Evolutionary conservation across 2,888 invertebrate genomes (phyloP).

Genomic region (Leucania comma): DNA sequence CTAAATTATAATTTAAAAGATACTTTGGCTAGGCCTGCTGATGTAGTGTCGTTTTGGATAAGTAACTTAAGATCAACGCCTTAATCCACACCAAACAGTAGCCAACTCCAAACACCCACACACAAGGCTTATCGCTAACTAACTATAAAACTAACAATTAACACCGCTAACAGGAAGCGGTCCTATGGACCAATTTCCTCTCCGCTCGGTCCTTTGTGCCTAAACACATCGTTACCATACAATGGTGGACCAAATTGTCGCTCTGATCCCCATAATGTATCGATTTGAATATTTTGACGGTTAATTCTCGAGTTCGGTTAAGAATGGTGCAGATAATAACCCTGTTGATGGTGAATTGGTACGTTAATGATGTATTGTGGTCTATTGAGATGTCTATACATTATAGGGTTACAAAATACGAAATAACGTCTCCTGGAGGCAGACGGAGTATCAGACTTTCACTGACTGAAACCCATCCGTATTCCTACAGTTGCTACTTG

Average conservation of each 20-base stretch:
- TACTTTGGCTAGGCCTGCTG: no score
- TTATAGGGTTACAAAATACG: no score
- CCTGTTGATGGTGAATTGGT: slow-evolving; percentile 55
- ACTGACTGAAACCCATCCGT: no score
- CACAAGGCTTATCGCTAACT: slow-evolving; percentile 38
- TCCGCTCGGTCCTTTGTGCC: slow-evolving; percentile 69
- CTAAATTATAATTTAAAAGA: no score
- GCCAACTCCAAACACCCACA: slow-evolving; percentile 11
- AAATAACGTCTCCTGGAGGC: no score
- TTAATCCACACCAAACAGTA: slow-evolving; percentile 1
- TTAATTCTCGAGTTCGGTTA: slow-evolving; percentile 56
- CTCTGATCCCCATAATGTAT: slow-evolving; percentile 68
- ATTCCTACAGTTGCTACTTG: no score
- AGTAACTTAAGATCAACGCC: no score
- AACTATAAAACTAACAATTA: slow-evolving; percentile 66
- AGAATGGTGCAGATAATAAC: slow-evolving; percentile 46
- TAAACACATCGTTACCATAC: slow-evolving; percentile 76
- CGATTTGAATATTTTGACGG: slow-evolving; percentile 71
- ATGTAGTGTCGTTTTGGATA: not conserved
- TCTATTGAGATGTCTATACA: slow-evolving; percentile 26
- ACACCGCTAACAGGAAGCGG: slow-evolving; percentile 66
- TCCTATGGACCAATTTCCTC: slow-evolving; percentile 75
- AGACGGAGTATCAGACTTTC: no score
- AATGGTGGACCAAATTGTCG: slow-evolving; percentile 73
- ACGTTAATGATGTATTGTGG: slow-evolving; percentile 41